phyloP scores from a whole-genome alignment of 2,797 vertebrate species.

The Pseudotriccus pelzelni region DNA sequence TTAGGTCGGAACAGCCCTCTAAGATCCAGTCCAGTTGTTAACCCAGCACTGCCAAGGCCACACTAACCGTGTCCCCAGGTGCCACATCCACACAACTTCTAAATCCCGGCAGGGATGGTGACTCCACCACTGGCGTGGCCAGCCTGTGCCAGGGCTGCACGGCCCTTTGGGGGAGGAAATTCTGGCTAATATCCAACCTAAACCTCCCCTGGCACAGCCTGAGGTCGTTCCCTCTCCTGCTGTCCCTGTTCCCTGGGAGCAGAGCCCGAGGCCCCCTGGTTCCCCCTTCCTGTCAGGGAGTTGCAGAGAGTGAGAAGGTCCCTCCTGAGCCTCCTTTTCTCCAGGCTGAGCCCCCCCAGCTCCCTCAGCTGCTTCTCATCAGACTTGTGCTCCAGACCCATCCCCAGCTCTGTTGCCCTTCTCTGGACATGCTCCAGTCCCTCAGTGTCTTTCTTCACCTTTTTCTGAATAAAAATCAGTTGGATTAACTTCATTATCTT shows the following conservation, averaged over 20 bases:
- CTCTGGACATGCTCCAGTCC: fast-evolving
- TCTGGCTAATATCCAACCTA: neutral
- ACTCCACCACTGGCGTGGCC: neutral
- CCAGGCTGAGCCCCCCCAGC: neutral
- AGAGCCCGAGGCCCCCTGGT: neutral
- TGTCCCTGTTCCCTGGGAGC: neutral
- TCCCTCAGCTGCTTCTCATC: neutral
- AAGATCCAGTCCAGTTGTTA: neutral
- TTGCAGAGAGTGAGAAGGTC: neutral
- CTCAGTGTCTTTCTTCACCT: neutral
- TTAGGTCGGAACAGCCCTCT: neutral
- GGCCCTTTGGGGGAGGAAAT: neutral
- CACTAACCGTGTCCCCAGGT: neutral
- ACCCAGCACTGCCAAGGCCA: neutral
- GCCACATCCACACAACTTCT: neutral
- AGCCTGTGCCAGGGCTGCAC: neutral
- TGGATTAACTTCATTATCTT: neutral
- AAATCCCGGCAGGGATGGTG: neutral
- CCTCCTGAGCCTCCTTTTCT: neutral
- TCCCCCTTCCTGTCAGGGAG: neutral
- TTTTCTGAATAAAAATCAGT: neutral
- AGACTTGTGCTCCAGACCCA: neutral
- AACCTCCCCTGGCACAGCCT: neutral
- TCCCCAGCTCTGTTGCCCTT: fast-evolving
- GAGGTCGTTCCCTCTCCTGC: fast-evolving